Base-by-base conservation (phyloP, 2,888 invertebrate genomes). In the Lycia hirtaria region DNA sequence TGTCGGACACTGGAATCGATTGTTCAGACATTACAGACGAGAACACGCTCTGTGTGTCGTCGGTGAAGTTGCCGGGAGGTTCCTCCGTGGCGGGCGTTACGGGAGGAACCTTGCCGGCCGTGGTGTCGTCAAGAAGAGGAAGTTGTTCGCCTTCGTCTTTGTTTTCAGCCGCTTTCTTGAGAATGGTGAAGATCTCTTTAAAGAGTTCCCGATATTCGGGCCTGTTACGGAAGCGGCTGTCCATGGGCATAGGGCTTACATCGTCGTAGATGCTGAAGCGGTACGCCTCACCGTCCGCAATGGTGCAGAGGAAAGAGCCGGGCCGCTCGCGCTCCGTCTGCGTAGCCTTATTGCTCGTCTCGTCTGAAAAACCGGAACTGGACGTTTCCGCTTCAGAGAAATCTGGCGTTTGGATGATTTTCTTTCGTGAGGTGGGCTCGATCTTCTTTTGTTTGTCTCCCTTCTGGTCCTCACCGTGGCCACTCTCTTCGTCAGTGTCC, bases 341-440 rank as follows among this genome's bases (percentile, higher is more conserved):
- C 3, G 97, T 97, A 1, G 93, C 93, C 77, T 96, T 97, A 81
- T 96, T 96, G 81, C 95, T 95, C 1, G 96, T 96, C 81, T 97
- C 97, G 75, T 97, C 97, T 0, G 95, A 94, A 79, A 96, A 97
- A 7, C 96, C 96, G 0, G 97, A 97, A 12, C 96, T 96, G 17
- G 96, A 96, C 0, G 97, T 97, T 81, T 97, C 97, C 0, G 96
- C 95, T 81, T 97, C 97, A 0, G 96, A 97, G 75, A 96, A 96
- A 80, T 96, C 97, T 0, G 96, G 96, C 0, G 96, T 96, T 65
- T 94, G 94, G 10, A 96, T 95, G 72, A 93, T 93, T 63, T 92
- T 92, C 82, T 93, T 94, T 49, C 93, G 83, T 10, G 82, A 88
- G 14, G 80, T 81, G 9, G 85, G 68, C 56, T 87, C 88, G 26